Evolutionary conservation across 2,888 invertebrate genomes (phyloP).

Genomic region (Drosophila quinaria): DNA sequence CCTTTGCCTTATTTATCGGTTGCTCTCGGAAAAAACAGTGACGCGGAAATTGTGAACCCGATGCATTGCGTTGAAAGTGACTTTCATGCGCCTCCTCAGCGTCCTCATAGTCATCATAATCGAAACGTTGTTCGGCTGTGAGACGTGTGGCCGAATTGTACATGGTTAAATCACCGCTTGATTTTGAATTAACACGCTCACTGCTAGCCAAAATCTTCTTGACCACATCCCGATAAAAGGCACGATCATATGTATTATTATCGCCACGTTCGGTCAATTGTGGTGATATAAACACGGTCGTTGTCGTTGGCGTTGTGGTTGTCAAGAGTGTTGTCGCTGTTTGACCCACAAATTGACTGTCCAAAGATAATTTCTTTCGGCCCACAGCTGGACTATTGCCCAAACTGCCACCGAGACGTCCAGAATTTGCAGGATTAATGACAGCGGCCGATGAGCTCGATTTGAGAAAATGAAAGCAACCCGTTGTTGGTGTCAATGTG

Average conservation of each 20-base stretch:
- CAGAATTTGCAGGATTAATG: background rate
- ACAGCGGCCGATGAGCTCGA: conserved; percentile 4
- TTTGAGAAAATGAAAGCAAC: conserved; percentile 6
- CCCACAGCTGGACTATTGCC: conserved; percentile 82
- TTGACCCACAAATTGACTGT: conserved; percentile 73
- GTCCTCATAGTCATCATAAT: conserved; percentile 40
- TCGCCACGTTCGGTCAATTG: conserved; percentile 64
- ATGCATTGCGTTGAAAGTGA: conserved; percentile 84
- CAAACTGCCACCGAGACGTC: conserved; percentile 69
- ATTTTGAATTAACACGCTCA: conserved; percentile 84
- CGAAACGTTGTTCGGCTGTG: conserved; percentile 34
- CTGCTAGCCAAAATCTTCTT: conserved; percentile 82
- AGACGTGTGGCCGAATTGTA: conserved; percentile 80
- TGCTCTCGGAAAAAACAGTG: conserved; percentile 84
- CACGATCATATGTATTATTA: conserved; percentile 84
- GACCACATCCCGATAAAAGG: conserved; percentile 83
- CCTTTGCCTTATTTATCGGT: conserved; percentile 21
- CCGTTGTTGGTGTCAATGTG: conserved; percentile 20
- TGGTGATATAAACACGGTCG: conserved; percentile 6
- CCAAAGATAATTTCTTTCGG: conserved; percentile 84
- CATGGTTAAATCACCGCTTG: conserved; percentile 85
- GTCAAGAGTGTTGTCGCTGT: background rate
- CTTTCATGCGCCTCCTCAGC: conserved; percentile 37
- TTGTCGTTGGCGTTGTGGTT: conserved; percentile 9
- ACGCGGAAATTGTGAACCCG: conserved; percentile 85